A percentile compares a stretch with the other conserved stretches of the same genome.
Evolutionary conservation across 1,140 invertebrate species (phyloP).

Genomic region (Maniola jurtina): DNA sequence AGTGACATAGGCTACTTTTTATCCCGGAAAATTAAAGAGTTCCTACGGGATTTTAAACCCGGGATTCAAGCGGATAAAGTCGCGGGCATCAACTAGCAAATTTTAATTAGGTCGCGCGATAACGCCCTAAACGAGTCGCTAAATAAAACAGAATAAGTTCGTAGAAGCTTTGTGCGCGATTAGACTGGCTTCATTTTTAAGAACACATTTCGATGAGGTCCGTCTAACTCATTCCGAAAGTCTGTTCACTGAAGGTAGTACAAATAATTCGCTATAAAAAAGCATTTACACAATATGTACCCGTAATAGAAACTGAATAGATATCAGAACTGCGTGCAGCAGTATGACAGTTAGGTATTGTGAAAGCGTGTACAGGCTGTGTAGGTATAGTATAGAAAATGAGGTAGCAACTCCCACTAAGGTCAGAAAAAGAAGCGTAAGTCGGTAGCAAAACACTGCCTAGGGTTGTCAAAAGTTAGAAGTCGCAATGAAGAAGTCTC

Average conservation of each 20-base stretch:
- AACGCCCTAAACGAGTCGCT: no score
- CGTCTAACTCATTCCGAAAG: neutral
- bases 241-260: neutral
- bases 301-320: neutral
- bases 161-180: no score
- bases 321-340: neutral
- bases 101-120: no score
- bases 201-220: neutral
- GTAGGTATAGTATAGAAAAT: conserved; percentile 19
- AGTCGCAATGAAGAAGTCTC: no score
- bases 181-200: neutral
- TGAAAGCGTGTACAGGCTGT: conserved; percentile 4
- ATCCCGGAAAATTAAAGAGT: no score
- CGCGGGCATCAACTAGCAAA: no score
- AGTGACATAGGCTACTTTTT: no score
- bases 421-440: conserved; percentile 48
- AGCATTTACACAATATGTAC: neutral
- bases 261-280: neutral
- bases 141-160: no score
- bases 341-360: neutral
- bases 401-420: conserved; percentile 30
- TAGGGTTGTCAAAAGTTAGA: conserved; percentile 18
- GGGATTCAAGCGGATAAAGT: no score
- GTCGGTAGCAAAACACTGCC: conserved; percentile 36
- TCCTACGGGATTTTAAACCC: no score